Evolutionary conservation across 2,797 vertebrate genomes (phyloP).

Genomic region (Trematomus bernacchii): DNA sequence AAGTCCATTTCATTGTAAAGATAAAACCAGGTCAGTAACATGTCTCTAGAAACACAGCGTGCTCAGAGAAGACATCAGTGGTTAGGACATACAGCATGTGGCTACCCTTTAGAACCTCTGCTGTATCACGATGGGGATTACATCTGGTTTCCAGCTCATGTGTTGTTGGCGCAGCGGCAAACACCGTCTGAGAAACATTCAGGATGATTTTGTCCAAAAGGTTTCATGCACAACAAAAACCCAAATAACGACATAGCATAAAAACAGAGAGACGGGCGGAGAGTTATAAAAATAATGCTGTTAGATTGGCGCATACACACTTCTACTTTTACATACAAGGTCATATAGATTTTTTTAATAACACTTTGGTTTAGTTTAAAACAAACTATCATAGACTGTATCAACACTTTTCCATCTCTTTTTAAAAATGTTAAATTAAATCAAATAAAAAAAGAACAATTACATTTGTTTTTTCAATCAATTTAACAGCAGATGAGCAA

Average conservation of each 20-base stretch:
- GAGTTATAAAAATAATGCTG: slow-evolving; percentile 81
- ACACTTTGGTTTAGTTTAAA: slow-evolving; percentile 89
- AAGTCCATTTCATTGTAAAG: too few species aligned
- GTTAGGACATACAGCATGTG: too few species aligned
- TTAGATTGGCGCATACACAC: slow-evolving; percentile 74
- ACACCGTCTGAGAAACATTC: slow-evolving; percentile 20
- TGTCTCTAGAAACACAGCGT: too few species aligned
- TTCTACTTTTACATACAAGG: slow-evolving; percentile 76
- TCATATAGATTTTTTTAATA: slow-evolving; percentile 71
- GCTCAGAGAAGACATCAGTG: too few species aligned
- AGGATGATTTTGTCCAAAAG: slow-evolving; percentile 43
- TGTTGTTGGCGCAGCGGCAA: too few species aligned
- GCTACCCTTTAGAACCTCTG: too few species aligned
- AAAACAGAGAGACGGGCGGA: slow-evolving; percentile 30
- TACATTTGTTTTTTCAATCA: slow-evolving; percentile 49
- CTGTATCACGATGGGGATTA: too few species aligned
- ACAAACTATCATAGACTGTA: slow-evolving; percentile 75
- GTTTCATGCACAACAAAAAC: slow-evolving; percentile 71
- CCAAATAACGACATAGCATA: not conserved
- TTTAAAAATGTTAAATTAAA: slow-evolving; percentile 87
- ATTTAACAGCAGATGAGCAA: slow-evolving; percentile 46
- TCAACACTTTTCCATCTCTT: slow-evolving; percentile 82
- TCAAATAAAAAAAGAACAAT: slow-evolving; percentile 72
- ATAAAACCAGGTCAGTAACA: too few species aligned
- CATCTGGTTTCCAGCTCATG: too few species aligned